Base-by-base conservation (phyloP, 2,888 invertebrate species). In the Entomobrya proxima region DNA sequence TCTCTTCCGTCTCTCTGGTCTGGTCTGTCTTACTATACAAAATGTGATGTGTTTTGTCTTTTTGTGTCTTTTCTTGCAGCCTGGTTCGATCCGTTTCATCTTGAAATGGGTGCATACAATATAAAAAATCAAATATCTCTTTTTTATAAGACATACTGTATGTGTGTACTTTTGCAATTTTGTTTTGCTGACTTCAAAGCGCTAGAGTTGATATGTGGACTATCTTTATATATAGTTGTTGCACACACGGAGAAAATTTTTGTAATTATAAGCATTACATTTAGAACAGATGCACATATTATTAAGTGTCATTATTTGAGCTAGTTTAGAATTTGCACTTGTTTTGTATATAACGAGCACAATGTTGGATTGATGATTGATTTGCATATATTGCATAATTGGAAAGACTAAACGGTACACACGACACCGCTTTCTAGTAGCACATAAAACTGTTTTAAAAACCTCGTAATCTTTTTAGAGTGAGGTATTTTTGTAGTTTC, bases 71-170 rank as follows among this genome's bases (percentile, higher is more conserved):
- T 85, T 85, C 78, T 87, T 87, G 87, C 87, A 87, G 87, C 87
- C 85, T 87, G 87, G 87, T 87, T 85, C 85, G 87, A 85, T 85
- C 87, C 87, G 84, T 87, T 85, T 85, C 87, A 87, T 85, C 87
- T 87, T 75, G 85, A 82, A 87, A 87, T 87, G 87, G 87, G 87
- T 87, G 87, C 87, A 85, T 78, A 85, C 74, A 79, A 79, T 77
- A 84, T 77, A 50, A 75, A 18, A 76, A 32, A 9, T 35, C 15
- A 72, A 35, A 47, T 78, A 32, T 81, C 55, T 81, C 37, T 75
- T 84, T 47, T 37, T 64, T 61, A 37, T 21, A 40, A 27, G 21
- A 69, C 18, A 37, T 64, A 58, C 64, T 64, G 37, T 77, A 52
- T 61, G 18, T 72, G 7, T 74, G 15, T 24, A 55, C 40, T 30